Evolutionary conservation across 2,797 vertebrate species (phyloP), one percentile per base, ranked within the genome.

Genomic region (Pseudochirops corinnae): DNA sequence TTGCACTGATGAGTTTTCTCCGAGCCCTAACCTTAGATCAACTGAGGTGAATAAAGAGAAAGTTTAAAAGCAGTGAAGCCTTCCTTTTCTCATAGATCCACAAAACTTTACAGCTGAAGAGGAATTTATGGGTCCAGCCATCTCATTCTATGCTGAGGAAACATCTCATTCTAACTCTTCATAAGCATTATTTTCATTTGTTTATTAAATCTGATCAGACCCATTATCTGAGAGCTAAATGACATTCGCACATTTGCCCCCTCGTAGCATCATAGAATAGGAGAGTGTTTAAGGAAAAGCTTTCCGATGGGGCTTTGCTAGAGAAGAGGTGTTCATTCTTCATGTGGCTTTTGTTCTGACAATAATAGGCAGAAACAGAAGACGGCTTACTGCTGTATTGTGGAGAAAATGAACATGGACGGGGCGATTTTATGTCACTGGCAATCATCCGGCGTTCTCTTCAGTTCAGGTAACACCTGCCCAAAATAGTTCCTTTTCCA

Each of bases 381-480:
- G 99, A 99, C 0, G 99, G 99, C 55, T 98, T 99, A 94, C 98
- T 99, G 90, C 98, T 99, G 0, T 99, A 99, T 98, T 99, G 99
- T 56, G 99, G 99, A 87, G 99, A 99, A 98, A 99, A 99, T 16
- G 99, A 99, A 90, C 99, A 99, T 0, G 99, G 99, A 1, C 99
- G 98, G 7, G 99, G 99, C 62, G 99, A 99, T 96, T 99, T 99
- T 96, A 99, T 99, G 97, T 99, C 99, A 16, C 96, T 99, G 97
- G 98, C 99, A 55, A 97, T 99, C 96, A 98, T 99, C 93, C 98
- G 98, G 46, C 98, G 99, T 31, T 99, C 98, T 13, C 97, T 99
- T 16, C 99, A 99, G 97, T 99, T 99, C 99, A 99, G 99, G 99
- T 99, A 98, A 98, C 95, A 92, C 56, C 14, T n/a, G 2, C 26